Conservation (phyloP, 2,888 invertebrate genomes). For the Siphlonurus alternatus region DNA sequence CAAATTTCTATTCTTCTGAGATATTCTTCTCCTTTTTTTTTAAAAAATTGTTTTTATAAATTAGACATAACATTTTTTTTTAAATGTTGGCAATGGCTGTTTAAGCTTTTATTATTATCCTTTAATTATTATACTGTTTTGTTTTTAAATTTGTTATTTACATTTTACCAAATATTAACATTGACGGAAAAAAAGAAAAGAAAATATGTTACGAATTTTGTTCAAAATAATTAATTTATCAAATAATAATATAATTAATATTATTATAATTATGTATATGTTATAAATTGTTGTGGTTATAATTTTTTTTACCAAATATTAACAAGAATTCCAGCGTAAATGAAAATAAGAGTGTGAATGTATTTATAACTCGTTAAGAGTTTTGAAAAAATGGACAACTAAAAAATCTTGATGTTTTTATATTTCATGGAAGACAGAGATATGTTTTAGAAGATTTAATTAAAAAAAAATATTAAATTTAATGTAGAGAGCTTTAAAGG, state of each 20-base stretch:
- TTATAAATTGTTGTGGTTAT: too few relatives aligned
- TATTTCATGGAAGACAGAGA: background rate
- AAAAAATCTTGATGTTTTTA: background rate
- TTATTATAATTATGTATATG: too few relatives aligned
- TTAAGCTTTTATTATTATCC: background rate
- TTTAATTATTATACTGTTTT: background rate
- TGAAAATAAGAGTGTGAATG: background rate
- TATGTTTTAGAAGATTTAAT: too few relatives aligned
- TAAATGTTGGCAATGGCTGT: background rate
- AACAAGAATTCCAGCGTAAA: background rate
- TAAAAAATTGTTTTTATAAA: background rate
- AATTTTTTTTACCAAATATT: background rate
- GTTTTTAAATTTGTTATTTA: background rate
- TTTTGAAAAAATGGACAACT: background rate
- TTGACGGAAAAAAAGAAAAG: background rate
- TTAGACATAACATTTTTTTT: background rate
- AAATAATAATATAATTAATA: too few relatives aligned
- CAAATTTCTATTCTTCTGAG: background rate
- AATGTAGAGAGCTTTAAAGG: too few relatives aligned
- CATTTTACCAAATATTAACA: background rate
- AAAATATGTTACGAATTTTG: background rate
- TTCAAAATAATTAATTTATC: background rate
- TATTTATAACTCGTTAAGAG: background rate
- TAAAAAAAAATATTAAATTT: too few relatives aligned
- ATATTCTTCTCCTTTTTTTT: background rate